Conservation (phyloP, 1,140 invertebrate genomes). For the Drosophila biarmipes region DNA sequence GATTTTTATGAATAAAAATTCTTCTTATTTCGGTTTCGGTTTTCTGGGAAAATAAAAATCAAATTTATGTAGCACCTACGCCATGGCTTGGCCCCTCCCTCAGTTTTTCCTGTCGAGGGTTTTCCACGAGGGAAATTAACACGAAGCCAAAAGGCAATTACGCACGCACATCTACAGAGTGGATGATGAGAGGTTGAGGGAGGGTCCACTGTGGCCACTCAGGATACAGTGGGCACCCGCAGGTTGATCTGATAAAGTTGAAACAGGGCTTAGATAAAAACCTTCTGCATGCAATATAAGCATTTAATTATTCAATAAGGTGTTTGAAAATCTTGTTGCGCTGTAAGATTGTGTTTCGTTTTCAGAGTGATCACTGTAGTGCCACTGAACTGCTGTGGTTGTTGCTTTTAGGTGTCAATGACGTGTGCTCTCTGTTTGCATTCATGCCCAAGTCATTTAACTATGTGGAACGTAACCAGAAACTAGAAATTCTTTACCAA, state of each 20-base stretch:
- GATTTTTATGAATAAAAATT: slow-evolving; percentile 78
- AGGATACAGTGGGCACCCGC: slow-evolving; percentile 16
- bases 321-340: neutral
- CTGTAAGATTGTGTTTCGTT: neutral
- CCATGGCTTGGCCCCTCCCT: slow-evolving; percentile 3
- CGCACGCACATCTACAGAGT: slow-evolving; percentile 54
- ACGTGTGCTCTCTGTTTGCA: slow-evolving; percentile 81
- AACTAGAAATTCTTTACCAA: neutral
- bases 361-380: slow-evolving; percentile 8
- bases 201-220: slow-evolving; percentile 16
- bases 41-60: slow-evolving; percentile 73
- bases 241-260: neutral
- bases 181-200: slow-evolving; percentile 7
- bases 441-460: slow-evolving; percentile 57
- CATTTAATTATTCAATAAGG: neutral
- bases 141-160: slow-evolving; percentile 67
- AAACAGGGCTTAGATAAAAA: neutral
- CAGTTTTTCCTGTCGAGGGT: slow-evolving; percentile 40
- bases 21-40: slow-evolving; percentile 63
- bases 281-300: neutral
- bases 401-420: slow-evolving; percentile 72
- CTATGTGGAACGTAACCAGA: too few relatives aligned
- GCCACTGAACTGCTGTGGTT: slow-evolving; percentile 19
- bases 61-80: slow-evolving; percentile 79
- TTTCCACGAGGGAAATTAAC: slow-evolving; percentile 46